A percentile compares a stretch with the other conserved stretches of the same genome.
These are phyloP conservation scores for Drosophila ustulata DNA, from an alignment of 2,888 invertebrate species.

Conservation along the genomic window DNA sequence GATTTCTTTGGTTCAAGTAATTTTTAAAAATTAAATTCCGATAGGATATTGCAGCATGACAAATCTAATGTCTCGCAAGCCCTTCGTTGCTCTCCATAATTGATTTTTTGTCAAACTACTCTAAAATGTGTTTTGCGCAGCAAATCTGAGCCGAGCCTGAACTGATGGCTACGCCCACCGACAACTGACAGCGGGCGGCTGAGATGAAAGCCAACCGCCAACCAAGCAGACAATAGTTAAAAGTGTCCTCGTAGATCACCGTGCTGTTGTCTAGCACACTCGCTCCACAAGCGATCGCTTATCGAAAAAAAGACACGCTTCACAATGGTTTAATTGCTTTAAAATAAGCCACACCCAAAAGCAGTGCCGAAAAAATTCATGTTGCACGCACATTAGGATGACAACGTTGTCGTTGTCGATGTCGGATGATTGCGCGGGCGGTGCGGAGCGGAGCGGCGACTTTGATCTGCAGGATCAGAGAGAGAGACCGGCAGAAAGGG, in stretches of 20 bases:
- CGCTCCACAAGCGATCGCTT: neutral
- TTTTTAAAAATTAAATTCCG: neutral
- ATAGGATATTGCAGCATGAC: neutral
- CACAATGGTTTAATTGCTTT: conserved; percentile 76
- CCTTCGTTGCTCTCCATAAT: neutral
- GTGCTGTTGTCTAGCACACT: conserved; percentile 8
- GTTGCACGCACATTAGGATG: conserved; percentile 75
- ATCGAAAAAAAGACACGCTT: conserved; percentile 71
- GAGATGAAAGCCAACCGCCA: conserved; percentile 60
- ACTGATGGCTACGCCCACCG: conserved; percentile 55
- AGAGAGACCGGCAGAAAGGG: conserved; percentile 42
- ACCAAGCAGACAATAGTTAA: conserved; percentile 42
- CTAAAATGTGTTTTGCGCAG: conserved; percentile 31
- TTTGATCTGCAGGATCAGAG: conserved; percentile 69
- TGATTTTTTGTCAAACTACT: conserved; percentile 12
- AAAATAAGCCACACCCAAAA: conserved; percentile 75
- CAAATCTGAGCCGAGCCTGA: conserved; percentile 34
- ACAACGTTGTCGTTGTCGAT: neutral
- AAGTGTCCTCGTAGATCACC: conserved; percentile 78
- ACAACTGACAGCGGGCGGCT: conserved; percentile 37
- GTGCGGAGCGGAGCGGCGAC: conserved; percentile 48
- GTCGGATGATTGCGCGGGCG: conserved; percentile 21
- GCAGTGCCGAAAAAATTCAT: conserved; percentile 69
- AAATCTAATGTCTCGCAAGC: neutral
- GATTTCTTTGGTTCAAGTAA: neutral